A percentile compares a stretch with the other conserved stretches of the same genome.
Evolutionary conservation across 2,888 invertebrate species (phyloP).

Genomic region (Tyria jacobaeae): DNA sequence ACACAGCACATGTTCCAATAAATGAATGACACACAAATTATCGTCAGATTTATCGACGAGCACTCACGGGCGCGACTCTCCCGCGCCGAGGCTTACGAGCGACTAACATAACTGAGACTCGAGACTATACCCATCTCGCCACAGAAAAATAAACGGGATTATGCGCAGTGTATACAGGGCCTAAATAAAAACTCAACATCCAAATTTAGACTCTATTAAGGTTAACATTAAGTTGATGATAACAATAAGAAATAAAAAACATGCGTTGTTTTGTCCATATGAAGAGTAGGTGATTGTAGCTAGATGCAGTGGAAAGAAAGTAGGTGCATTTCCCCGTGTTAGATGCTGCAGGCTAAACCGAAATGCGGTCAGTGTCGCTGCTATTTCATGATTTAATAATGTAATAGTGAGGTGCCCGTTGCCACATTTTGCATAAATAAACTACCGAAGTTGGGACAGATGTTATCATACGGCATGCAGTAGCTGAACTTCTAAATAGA

Average conservation of each 20-base stretch:
- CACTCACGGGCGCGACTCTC: slow-evolving; percentile 54
- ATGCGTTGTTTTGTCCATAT: slow-evolving; percentile 55
- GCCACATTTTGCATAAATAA: slow-evolving; percentile 21
- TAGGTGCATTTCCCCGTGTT: slow-evolving; percentile 77
- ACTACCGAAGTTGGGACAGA: slow-evolving; percentile 10
- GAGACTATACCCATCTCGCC: slow-evolving; percentile 56
- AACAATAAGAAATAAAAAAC: slow-evolving; percentile 35
- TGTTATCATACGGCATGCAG: too few relatives aligned
- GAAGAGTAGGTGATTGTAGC: slow-evolving; percentile 55
- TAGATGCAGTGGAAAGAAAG: slow-evolving; percentile 82
- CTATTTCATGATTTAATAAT: slow-evolving; percentile 64
- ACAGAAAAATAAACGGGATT: slow-evolving; percentile 73
- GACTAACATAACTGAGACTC: slow-evolving; percentile 62
- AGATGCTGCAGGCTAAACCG: slow-evolving; percentile 72
- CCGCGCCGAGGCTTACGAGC: slow-evolving; percentile 61
- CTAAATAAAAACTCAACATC: slow-evolving; percentile 52
- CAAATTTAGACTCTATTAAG: slow-evolving; percentile 52
- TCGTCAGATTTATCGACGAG: slow-evolving; percentile 29
- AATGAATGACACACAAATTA: slow-evolving; percentile 51
- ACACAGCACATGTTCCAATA: slow-evolving; percentile 75
- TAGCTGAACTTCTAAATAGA: background rate
- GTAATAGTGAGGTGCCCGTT: slow-evolving; percentile 26
- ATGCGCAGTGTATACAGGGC: slow-evolving; percentile 63
- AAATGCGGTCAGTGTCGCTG: slow-evolving; percentile 74
- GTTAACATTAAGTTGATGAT: slow-evolving; percentile 43